Evolutionary conservation across 2,797 vertebrate species (phyloP), one percentile per base, ranked within the genome.

Genomic region (Sebastes ruberrimus): DNA sequence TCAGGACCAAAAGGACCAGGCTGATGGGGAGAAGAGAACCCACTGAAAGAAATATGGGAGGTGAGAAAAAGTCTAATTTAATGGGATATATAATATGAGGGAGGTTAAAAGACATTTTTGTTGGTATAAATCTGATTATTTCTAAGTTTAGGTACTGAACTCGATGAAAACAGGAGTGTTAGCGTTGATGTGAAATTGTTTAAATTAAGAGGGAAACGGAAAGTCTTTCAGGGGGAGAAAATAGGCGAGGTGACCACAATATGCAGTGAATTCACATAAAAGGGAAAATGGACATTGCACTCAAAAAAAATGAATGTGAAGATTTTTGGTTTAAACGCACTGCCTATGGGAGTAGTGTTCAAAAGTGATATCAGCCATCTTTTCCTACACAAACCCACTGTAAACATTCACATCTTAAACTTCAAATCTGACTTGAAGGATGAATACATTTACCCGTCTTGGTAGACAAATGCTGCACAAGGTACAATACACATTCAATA

Each of bases 401-500:
- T 94, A 94, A 94, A 94, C 93, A 92, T 95, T 94, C 90, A 86
- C 60, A 52, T 89, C 91, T 89, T 57, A 23, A 91, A 87, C 84
- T 85, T 89, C 86, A 89, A 85, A 90, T 74, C 83, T 73, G 81
- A 89, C 82, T 78, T 76, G 72, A 74, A 89, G 80, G 89, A 83
- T 74, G 35, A 88, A 81, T 86, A 94, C 90, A 94, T 92, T 94
- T 94, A 94, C 92, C 93, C 88, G 83, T 93, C 94, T 95, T 87
- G 87, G 91, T 88, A 83, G 85, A 93, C 91, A 92, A 90, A 94
- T 93, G 90, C 94, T 95, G 89, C 92, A 96, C 95, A 95, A 94
- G 91, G 93, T 95, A 95, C 93, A 91, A 94, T 89, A 95, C 92
- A 97, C 95, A 96, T 95, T 96, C 96, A 95, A 91, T 76, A 70